Evolutionary conservation across 2,888 invertebrate species (phyloP), one percentile per base, ranked within the genome.

Genomic region (Xestia rhomboidea): DNA sequence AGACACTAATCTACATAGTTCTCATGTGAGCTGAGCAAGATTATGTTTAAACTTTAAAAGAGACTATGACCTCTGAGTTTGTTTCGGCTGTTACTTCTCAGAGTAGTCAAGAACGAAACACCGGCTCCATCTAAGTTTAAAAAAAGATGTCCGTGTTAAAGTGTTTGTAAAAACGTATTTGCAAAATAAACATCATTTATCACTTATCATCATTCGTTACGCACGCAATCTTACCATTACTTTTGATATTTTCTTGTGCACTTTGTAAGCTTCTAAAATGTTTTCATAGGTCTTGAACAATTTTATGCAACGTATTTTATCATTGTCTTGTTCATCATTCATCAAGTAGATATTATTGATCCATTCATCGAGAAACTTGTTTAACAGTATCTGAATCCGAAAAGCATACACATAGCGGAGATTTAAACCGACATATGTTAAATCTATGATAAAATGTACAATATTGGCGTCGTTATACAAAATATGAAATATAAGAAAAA

Each of bases 211-310:
- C n/a, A n/a, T n/a, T n/a, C n/a, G n/a, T 49, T 24, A 10, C 24
- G 15, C n/a, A 38, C 2, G 5, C 0, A 46, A 30, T 69, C 66
- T 80, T 67, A 78, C 78, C 44, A 72, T 44, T 7, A 54, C 41
- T 44, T 78, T 49, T 3, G 49, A 78, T 5, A 80, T 54, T 21
- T 67, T 73, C 44, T 73, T 77, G 63, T 75, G 76, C 2, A 77
- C 21, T 46, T 71, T 30, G 41, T 76, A 84, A 18, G 75, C 73
- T 44, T 63, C 7, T 1, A 77, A 66, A 34, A 84, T 81, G 24
- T 46, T 46, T 64, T 57, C 15, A 57, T 84, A 87, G 10, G 60
- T 63, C 3, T 64, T 34, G 24, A 78, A 76, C n/a, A 80, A 44
- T 24, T 73, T 44, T 0, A 2, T 13, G 34, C 57, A 78, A 30